Evolutionary conservation across 2,888 invertebrate genomes (phyloP).

Genomic region (Rhimphoctona megacephalus): DNA sequence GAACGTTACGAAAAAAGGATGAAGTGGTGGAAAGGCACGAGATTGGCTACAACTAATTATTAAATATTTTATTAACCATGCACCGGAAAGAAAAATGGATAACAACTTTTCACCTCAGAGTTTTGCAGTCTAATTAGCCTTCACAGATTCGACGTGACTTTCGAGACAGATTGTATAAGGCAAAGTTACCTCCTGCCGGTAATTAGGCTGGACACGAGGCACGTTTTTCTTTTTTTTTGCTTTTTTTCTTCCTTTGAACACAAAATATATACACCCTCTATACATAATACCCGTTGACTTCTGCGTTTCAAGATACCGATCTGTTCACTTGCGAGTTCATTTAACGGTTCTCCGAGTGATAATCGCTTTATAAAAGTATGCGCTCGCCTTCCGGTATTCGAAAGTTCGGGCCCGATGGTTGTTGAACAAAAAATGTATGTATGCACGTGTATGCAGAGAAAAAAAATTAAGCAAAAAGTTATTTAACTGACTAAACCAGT

Average conservation of each 20-base stretch:
- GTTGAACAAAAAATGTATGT: too few relatives aligned
- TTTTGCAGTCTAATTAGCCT: background rate
- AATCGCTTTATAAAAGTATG: constrained; percentile 47
- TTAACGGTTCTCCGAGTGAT: constrained; percentile 50
- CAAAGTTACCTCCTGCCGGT: constrained; percentile 28
- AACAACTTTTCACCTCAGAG: background rate
- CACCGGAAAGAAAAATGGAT: background rate
- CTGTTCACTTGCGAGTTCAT: background rate
- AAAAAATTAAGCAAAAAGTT: too few relatives aligned
- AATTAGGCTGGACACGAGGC: constrained; percentile 33
- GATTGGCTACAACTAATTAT: too few relatives aligned
- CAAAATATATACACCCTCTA: background rate
- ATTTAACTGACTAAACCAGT: too few relatives aligned
- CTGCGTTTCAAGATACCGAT: too few relatives aligned
- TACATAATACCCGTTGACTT: too few relatives aligned
- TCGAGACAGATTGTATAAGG: background rate
- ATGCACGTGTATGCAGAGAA: too few relatives aligned
- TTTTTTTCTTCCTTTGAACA: constrained; percentile 4
- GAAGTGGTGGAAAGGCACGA: too few relatives aligned
- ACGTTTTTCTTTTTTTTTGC: too few relatives aligned
- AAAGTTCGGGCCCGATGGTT: too few relatives aligned
- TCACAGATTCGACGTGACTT: background rate
- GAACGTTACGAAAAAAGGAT: too few relatives aligned
- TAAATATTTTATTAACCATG: background rate
- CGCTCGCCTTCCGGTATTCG: too few relatives aligned